Evolutionary conservation across 1,140 invertebrate genomes (phyloP).

Genomic region (Phocides pigmalion): DNA sequence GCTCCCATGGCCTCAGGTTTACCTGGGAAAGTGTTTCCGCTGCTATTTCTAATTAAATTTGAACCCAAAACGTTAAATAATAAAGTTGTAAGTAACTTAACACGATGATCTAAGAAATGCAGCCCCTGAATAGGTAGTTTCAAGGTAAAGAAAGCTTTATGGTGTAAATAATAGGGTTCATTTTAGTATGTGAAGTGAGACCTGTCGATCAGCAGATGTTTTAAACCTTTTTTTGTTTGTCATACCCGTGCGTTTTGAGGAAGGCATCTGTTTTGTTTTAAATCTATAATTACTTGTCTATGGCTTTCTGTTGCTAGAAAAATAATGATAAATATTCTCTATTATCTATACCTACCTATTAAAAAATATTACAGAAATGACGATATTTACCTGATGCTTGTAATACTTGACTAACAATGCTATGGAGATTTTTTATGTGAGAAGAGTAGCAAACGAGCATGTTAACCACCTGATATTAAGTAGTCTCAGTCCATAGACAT

Average conservation of each 20-base stretch:
- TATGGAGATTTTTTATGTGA: too few relatives aligned
- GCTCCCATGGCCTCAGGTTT: constrained; percentile 14
- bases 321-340: background rate
- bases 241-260: constrained; percentile 40
- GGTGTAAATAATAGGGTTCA: constrained; percentile 10
- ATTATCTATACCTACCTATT: background rate
- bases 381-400: too few relatives aligned
- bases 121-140: constrained; percentile 10
- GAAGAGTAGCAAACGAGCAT: too few relatives aligned
- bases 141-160: constrained; percentile 22
- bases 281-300: constrained; percentile 32
- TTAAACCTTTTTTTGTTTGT: constrained; percentile 47
- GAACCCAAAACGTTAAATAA: background rate
- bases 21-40: constrained; percentile 46
- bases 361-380: background rate
- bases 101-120: constrained; percentile 32
- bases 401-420: too few relatives aligned
- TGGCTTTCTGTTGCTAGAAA: background rate
- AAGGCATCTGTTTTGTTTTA: constrained; percentile 51
- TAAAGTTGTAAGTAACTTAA: constrained; percentile 32
- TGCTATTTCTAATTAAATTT: constrained; percentile 1
- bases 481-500: too few relatives aligned
- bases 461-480: too few relatives aligned
- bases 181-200: constrained; percentile 28
- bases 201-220: constrained; percentile 47